These are phyloP conservation scores for Acrocyrtus sp. DNA, from an alignment of 2,888 invertebrate genomes.

Conservation along the genomic window DNA sequence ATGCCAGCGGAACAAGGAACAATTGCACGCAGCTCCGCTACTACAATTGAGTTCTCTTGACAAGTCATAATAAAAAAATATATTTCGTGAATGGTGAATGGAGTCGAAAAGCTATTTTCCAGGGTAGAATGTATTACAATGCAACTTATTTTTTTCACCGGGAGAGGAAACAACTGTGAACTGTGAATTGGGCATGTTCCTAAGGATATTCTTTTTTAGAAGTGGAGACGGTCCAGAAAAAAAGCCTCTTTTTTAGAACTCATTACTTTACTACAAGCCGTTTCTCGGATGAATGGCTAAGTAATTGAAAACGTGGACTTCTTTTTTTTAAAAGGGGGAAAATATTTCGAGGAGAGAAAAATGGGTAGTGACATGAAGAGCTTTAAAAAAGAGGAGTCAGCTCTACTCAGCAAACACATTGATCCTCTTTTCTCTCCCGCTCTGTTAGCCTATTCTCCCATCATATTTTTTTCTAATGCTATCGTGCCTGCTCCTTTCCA, in stretches of 20 bases:
- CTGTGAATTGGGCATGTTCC: too few relatives aligned
- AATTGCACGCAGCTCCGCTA: too few relatives aligned
- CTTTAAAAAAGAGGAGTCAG: conserved; percentile 43
- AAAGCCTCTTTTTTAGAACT: conserved; percentile 32
- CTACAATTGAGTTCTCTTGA: too few relatives aligned
- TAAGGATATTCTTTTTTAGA: too few relatives aligned
- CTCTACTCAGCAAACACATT: conserved; percentile 48
- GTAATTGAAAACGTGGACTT: conserved; percentile 26
- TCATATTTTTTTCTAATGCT: conserved; percentile 9
- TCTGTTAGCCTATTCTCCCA: conserved; percentile 20
- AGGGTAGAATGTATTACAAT: too few relatives aligned
- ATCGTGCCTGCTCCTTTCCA: conserved; percentile 43
- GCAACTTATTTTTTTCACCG: too few relatives aligned
- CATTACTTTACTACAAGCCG: conserved; percentile 39
- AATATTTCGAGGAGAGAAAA: conserved; percentile 6
- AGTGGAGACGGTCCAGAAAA: too few relatives aligned
- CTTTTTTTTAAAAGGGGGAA: conserved; percentile 9
- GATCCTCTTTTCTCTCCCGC: conserved; percentile 36
- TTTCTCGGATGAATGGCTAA: conserved; percentile 44
- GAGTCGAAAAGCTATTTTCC: too few relatives aligned
- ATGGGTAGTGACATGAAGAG: conserved; percentile 34
- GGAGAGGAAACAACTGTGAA: too few relatives aligned
- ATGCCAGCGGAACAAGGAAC: too few relatives aligned
- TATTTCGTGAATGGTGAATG: too few relatives aligned
- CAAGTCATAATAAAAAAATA: too few relatives aligned